Conservation (phyloP, 2,888 invertebrate genomes). For the Augochlorella aurata region DNA sequence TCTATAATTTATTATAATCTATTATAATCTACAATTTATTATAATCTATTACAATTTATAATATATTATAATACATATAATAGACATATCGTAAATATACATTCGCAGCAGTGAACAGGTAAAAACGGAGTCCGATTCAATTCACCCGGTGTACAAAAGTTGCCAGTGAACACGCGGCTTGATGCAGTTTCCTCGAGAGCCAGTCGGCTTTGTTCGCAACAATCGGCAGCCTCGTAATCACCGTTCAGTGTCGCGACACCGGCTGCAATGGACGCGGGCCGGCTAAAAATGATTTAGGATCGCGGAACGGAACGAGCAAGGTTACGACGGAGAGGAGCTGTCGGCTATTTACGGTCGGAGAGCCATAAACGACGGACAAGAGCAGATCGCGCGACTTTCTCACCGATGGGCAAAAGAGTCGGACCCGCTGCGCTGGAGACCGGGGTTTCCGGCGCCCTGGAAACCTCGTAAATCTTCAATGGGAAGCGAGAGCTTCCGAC, state of each 20-base stretch:
- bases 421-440: too few species aligned
- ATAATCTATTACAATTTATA: too few species aligned
- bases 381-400: conserved; percentile 33
- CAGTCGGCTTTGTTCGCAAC: conserved; percentile 47
- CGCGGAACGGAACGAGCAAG: conserved; percentile 58
- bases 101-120: too few species aligned
- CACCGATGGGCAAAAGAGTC: neutral
- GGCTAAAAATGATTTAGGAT: conserved; percentile 66
- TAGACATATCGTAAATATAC: too few species aligned
- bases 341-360: conserved; percentile 58
- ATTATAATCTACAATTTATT: too few species aligned
- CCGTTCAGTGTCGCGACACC: conserved; percentile 40
- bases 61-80: too few species aligned
- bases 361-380: conserved; percentile 55
- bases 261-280: conserved; percentile 21
- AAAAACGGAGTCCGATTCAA: too few species aligned
- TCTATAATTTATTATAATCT: too few species aligned
- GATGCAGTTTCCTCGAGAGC: neutral
- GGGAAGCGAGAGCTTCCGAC: conserved; percentile 10
- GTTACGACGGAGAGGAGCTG: conserved; percentile 48
- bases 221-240: conserved; percentile 65
- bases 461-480: conserved; percentile 10
- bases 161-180: neutral
- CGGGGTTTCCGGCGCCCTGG: conserved; percentile 6
- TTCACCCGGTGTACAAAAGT: neutral